Percentiles rank a stretch among this genome's conserved stretches.
Conservation (phyloP, 2,888 invertebrate species). For the Rhynchonema sp. region DNA sequence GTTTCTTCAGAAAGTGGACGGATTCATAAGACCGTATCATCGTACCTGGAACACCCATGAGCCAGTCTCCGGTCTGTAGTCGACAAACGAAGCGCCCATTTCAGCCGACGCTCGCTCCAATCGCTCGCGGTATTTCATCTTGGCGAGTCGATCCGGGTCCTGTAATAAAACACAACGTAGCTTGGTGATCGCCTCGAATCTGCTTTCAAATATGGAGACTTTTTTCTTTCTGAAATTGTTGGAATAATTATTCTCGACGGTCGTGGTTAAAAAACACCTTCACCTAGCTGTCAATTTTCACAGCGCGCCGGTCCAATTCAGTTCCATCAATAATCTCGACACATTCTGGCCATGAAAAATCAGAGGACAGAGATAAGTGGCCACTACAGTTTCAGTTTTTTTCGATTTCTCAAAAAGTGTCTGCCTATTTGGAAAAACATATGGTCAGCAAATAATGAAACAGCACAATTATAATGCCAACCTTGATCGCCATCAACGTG, state of each 20-base stretch:
- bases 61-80: slow-evolving; percentile 81
- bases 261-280: too few relatives aligned
- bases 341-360: too few relatives aligned
- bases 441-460: neutral
- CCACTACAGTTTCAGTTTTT: too few relatives aligned
- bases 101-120: slow-evolving; percentile 61
- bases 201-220: too few relatives aligned
- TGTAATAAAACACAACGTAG: neutral
- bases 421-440: neutral
- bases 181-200: neutral
- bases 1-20: too few relatives aligned
- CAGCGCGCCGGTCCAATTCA: too few relatives aligned
- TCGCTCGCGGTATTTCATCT: slow-evolving; percentile 66
- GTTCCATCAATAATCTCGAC: too few relatives aligned
- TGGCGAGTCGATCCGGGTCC: slow-evolving; percentile 47
- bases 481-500: slow-evolving; percentile 54
- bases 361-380: too few relatives aligned
- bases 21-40: neutral
- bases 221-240: too few relatives aligned
- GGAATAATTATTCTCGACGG: too few relatives aligned
- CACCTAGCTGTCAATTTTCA: too few relatives aligned
- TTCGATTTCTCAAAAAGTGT: neutral
- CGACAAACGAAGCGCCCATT: slow-evolving; percentile 66
- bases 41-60: slow-evolving; percentile 81
- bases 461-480: slow-evolving; percentile 10